A percentile compares a stretch with the other conserved stretches of the same genome.
Conservation (phyloP, 2,888 invertebrate genomes). For the Carterocephalus palaemon region DNA sequence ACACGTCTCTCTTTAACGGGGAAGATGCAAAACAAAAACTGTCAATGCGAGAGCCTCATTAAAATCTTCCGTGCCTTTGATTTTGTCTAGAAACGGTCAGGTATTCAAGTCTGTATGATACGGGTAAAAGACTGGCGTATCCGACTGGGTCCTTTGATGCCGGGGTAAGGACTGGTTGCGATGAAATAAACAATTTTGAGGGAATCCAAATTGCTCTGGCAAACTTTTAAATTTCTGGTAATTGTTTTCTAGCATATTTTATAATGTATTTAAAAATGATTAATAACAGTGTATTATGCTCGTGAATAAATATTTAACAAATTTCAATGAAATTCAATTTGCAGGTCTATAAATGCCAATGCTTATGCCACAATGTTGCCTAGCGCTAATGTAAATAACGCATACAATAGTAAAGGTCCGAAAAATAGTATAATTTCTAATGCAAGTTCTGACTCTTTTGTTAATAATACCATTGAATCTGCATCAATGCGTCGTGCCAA, state of each 20-base stretch:
- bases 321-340: constrained; percentile 22
- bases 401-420: constrained; percentile 28
- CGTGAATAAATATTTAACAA: no score
- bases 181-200: constrained; percentile 36
- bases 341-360: constrained; percentile 26
- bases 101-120: constrained; percentile 45
- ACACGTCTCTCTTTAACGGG: constrained; percentile 36
- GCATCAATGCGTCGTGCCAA: background rate
- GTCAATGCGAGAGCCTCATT: constrained; percentile 73
- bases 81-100: constrained; percentile 68
- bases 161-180: constrained; percentile 43
- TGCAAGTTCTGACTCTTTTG: constrained; percentile 6
- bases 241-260: no score
- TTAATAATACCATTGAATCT: background rate
- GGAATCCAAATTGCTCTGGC: background rate
- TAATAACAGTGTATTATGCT: no score
- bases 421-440: constrained; percentile 22
- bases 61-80: constrained; percentile 76
- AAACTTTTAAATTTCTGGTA: no score
- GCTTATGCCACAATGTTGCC: constrained; percentile 19
- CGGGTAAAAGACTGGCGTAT: constrained; percentile 42
- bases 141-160: constrained; percentile 53
- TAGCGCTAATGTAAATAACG: constrained; percentile 28
- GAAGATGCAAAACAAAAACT: constrained; percentile 61
- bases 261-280: no score